Evolutionary conservation across 1,140 invertebrate genomes (phyloP), one percentile per base, ranked within the genome.

Genomic region (Aphaenogaster floridana): DNA sequence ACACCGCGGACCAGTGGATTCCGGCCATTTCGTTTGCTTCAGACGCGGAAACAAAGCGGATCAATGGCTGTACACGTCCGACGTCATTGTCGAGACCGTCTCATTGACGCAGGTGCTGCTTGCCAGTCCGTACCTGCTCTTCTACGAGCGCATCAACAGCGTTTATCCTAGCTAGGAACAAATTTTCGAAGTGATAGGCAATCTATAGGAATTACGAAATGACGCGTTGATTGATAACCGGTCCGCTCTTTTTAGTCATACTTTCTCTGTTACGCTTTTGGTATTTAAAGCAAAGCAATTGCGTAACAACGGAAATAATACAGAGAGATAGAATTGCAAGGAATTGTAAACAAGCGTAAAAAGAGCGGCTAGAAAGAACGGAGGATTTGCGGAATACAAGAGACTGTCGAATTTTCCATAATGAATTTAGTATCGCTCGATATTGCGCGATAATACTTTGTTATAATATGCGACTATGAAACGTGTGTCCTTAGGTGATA

Each of bases 1-100:
- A 61, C 98, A 99, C 95, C 96, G 97, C 66, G 98, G 99, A 28
- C 97, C 97, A 89, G 97, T 97, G 13, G 96, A 97, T 93, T 97
- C 97, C 68, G 99, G 99, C 45, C 99, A 99, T 96, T 99, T 99
- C 96, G 97, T 99, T 66, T 98, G 98, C 52, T 99, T 98, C 93
- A 96, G 98, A 72, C 96, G 98, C 15, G 98, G 97, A 85, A 95
- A 95, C 86, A 93, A 93, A 80, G 57, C 79, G 5, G 92, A 93
- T 72, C 94, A 95, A 88, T 94, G 95, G 94, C 63, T 95, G 1
- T 95, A 94, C 71, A 95, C 94, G 7, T 95, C 94, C 0, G 94
- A 95, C 79, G 92, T 93, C n/a, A 93, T 93, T 2, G 94, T 95
- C n/a, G 93, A 95, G 71, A 94, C 76, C 28, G 93, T 93, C 21